phyloP scores from a whole-genome alignment of 92 coral and sea anemone genomes.

The Parazoanthus swiftii region DNA sequence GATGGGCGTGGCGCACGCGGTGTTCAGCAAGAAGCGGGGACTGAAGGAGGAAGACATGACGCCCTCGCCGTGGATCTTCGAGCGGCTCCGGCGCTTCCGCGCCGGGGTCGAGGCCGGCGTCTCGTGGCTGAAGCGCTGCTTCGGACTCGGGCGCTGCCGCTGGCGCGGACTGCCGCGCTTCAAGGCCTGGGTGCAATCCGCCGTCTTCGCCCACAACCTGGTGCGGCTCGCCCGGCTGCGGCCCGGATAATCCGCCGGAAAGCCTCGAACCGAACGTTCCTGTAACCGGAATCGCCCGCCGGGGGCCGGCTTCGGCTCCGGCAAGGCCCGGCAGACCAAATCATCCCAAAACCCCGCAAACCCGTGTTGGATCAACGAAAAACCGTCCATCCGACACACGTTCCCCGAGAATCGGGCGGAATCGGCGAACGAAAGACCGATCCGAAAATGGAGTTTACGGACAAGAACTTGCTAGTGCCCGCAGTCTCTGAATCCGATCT shows the following conservation, averaged over 20 bases:
- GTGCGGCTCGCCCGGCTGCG: constrained; percentile 11
- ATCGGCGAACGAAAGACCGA: constrained; percentile 1
- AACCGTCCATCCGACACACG: constrained; percentile 15
- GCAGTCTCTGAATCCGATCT: background rate
- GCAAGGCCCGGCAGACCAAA: constrained; percentile 17
- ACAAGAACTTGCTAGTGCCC: background rate
- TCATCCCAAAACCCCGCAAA: constrained; percentile 15
- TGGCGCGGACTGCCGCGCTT: background rate
- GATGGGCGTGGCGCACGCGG: background rate
- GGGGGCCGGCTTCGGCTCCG: constrained; percentile 19
- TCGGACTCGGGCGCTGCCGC: constrained; percentile 2
- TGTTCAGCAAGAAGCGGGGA: background rate
- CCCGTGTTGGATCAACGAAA: constrained; percentile 15
- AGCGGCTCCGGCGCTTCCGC: constrained; percentile 4
- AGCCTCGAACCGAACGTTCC: constrained; percentile 16
- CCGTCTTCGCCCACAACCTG: constrained; percentile 11
- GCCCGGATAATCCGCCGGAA: constrained; percentile 17
- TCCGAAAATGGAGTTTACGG: constrained; percentile 14
- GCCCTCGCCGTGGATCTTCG: background rate
- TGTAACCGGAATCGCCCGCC: constrained; percentile 17
- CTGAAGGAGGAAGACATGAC: constrained; percentile 10
- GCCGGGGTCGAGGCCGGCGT: constrained; percentile 15
- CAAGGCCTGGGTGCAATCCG: background rate
- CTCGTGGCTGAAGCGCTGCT: constrained; percentile 12
- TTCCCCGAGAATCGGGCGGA: too few relatives aligned